phyloP scores from a whole-genome alignment of 2,797 vertebrate species.

The Lutjanus argentimaculatus region DNA sequence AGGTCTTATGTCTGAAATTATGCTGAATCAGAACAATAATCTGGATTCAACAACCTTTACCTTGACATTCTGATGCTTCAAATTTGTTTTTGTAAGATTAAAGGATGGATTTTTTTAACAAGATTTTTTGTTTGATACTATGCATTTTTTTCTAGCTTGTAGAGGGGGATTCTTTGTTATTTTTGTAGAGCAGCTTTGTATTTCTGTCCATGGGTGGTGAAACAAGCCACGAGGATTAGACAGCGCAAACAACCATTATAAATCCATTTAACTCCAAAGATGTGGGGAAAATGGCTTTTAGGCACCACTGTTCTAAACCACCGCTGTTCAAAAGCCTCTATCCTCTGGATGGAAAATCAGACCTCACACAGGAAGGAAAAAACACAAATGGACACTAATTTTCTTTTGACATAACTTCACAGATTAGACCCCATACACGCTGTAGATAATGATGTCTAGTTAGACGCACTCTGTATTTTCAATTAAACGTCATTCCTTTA shows the following conservation, averaged over 20 bases:
- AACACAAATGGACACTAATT: conserved; percentile 14
- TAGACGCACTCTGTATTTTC: conserved; percentile 10
- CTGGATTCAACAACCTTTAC: background rate
- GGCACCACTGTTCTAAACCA: conserved; percentile 41
- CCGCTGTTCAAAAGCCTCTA: conserved; percentile 25
- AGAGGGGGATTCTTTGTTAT: background rate
- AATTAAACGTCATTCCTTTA: conserved; percentile 16
- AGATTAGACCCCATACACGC: background rate
- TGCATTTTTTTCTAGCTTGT: background rate
- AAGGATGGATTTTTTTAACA: background rate
- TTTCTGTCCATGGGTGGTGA: conserved; percentile 51
- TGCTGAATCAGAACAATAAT: background rate
- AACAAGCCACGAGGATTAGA: conserved; percentile 59
- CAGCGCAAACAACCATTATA: conserved; percentile 72
- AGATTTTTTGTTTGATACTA: background rate
- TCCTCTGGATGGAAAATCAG: conserved; percentile 22
- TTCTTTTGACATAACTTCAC: conserved; percentile 23
- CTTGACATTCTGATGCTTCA: background rate
- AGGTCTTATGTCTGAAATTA: background rate
- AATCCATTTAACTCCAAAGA: conserved; percentile 66
- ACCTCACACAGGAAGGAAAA: conserved; percentile 10
- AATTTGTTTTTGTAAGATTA: too few species aligned
- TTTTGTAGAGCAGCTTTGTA: conserved; percentile 12
- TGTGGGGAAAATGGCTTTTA: conserved; percentile 59
- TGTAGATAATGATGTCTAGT: conserved; percentile 13